Conservation (phyloP, 2,797 vertebrate species). For the Sebastes jordani region DNA sequence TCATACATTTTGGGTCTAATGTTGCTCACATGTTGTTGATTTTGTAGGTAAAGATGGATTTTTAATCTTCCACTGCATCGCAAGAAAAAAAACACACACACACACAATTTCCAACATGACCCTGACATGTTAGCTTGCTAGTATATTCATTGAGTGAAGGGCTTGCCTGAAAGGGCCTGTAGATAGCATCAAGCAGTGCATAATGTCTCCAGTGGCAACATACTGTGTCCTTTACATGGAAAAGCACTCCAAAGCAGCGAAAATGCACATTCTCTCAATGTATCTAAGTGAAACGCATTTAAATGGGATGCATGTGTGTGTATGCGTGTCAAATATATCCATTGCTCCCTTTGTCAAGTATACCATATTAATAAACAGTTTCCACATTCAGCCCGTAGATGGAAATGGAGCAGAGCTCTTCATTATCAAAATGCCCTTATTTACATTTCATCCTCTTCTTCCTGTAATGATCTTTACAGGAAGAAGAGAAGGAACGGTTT, state of each 20-base stretch:
- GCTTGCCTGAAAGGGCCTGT: background rate
- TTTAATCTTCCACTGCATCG: background rate
- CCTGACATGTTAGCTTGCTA: background rate
- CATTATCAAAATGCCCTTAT: slow-evolving; percentile 58
- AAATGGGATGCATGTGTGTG: background rate
- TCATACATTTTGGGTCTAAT: background rate
- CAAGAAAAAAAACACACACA: background rate
- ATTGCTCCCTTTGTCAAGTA: slow-evolving; percentile 8
- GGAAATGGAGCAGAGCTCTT: slow-evolving; percentile 32
- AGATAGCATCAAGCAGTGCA: background rate
- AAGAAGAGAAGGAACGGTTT: background rate
- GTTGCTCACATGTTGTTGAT: background rate
- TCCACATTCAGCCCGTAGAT: slow-evolving; percentile 20
- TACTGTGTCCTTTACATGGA: background rate
- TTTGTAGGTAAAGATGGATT: background rate
- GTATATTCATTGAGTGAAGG: background rate
- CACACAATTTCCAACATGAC: no score
- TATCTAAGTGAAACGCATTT: background rate
- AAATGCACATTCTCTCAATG: background rate
- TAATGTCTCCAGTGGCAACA: background rate
- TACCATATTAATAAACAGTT: slow-evolving; percentile 45
- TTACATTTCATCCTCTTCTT: slow-evolving; percentile 60
- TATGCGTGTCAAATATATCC: background rate
- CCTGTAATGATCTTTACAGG: slow-evolving; percentile 46
- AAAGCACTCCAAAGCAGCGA: background rate